Percentiles rank a stretch among this genome's conserved stretches.
These are phyloP conservation scores for Erynnis tages DNA, from an alignment of 2,888 invertebrate genomes.

Conservation along the genomic window DNA sequence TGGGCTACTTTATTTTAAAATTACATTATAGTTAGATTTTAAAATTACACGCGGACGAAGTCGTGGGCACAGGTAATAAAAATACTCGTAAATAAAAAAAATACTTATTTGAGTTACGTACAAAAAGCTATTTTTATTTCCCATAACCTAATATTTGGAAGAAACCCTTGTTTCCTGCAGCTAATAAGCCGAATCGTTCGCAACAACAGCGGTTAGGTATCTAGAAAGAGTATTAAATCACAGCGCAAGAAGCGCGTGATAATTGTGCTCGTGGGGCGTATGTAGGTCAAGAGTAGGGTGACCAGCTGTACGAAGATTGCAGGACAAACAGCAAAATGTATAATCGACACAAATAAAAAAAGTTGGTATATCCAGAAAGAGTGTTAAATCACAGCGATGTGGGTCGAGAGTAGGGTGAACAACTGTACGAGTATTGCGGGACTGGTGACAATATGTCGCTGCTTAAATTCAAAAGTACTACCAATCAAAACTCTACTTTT, in stretches of 20 bases:
- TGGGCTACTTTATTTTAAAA: too few species aligned
- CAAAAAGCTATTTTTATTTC: not conserved
- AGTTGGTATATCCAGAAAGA: not conserved
- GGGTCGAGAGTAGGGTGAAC: slow-evolving; percentile 20
- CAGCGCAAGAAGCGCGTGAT: slow-evolving; percentile 22
- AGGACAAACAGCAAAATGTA: not conserved
- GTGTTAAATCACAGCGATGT: too few species aligned
- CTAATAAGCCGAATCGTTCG: slow-evolving; percentile 7
- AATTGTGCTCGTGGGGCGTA: slow-evolving; percentile 23
- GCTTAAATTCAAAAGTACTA: too few species aligned
- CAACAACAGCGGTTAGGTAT: slow-evolving; percentile 21
- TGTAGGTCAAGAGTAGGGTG: slow-evolving; percentile 23
- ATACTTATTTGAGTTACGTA: too few species aligned
- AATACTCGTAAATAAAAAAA: too few species aligned
- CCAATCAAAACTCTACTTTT: too few species aligned
- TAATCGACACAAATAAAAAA: not conserved
- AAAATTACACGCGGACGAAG: too few species aligned
- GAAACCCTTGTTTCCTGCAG: not conserved
- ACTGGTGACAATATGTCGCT: not conserved
- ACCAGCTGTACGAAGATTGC: not conserved
- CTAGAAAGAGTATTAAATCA: slow-evolving; percentile 25
- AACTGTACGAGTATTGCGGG: not conserved
- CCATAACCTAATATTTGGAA: not conserved
- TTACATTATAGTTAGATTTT: too few species aligned
- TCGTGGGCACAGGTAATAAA: too few species aligned